Evolutionary conservation across 2,113 vertebrate species (phyloP), one percentile per base, ranked within the genome.

Genomic region (Poicephalus gulielmi): DNA sequence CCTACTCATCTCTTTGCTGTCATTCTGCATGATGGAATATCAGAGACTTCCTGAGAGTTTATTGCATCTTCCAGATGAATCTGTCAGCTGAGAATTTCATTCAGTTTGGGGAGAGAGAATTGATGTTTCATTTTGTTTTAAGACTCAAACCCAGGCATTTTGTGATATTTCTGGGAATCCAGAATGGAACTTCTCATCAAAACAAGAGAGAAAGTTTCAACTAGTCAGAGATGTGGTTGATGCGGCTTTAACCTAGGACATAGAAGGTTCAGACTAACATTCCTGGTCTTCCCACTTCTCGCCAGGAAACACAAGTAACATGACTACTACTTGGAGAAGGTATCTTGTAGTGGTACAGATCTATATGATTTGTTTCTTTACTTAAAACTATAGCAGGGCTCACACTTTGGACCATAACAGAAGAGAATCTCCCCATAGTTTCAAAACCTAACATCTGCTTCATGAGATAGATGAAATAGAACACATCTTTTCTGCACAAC

Each of bases 401-500:
- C 70, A 13, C 37, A 55, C 13, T 76, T 73, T 73, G 31, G 25
- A 52, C 31, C 13, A 39, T 10, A 37, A 33, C 8, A 44, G 31
- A 44, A 27, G 15, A 62, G 20, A 35, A 27, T 35, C 10, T 50
- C 43, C 17, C 20, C 44, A 33, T 47, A 71, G 60, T 77, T 77
- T 77, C 39, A 37, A 83, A 43, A 39, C 19, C 46, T 62, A 16
- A 10, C 19, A 53, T 27, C 30, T 70, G 10, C 30, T 66, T 46
- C 44, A 33, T 9, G 30, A 64, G 18, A 60, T 4, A 60, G 17
- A 35, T 67, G 13, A 79, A 79, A 71, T 2, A 74, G 47, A 91
- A 39, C 8, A 57, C 4, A 37, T 13, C 8, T 75, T 71, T 71
- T 49, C n/a, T 71, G 15, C 1, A 1, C 0, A 2, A 16, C 10